Evolutionary conservation across 2,888 invertebrate genomes (phyloP).

Genomic region (Mayetiola destructor): DNA sequence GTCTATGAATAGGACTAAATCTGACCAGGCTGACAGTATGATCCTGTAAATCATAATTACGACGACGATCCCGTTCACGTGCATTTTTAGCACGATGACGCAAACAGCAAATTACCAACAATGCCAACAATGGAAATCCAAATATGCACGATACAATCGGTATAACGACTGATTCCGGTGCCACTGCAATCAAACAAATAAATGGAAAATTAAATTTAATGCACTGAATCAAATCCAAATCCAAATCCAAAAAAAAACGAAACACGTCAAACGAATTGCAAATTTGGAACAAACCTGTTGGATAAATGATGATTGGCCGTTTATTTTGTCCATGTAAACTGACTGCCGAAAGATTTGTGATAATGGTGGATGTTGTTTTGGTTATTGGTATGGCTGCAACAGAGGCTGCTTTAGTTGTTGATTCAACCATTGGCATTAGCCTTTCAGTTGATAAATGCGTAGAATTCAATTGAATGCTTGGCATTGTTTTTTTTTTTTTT

Average conservation of each 20-base stretch:
- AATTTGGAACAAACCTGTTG: conserved; percentile 13
- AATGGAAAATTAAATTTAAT: neutral
- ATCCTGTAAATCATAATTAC: conserved; percentile 68
- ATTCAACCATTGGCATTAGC: conserved; percentile 14
- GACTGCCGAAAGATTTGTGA: conserved; percentile 14
- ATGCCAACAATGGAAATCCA: conserved; percentile 72
- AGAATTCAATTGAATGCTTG: conserved; percentile 12
- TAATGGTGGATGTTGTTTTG: conserved; percentile 14
- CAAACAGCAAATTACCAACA: conserved; percentile 75
- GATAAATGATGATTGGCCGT: conserved; percentile 15
- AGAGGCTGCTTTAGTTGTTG: conserved; percentile 10
- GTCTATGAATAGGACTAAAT: conserved; percentile 54
- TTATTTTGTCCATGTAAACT: conserved; percentile 16
- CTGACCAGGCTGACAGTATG: conserved; percentile 71
- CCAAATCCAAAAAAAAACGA: neutral
- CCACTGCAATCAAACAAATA: conserved; percentile 44
- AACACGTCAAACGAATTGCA: neutral
- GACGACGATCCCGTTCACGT: conserved; percentile 62
- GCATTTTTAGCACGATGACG: conserved; percentile 70
- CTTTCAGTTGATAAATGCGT: conserved; percentile 14
- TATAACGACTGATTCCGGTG: conserved; percentile 75
- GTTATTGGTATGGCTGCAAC: conserved; percentile 12
- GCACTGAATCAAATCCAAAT: neutral
- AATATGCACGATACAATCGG: conserved; percentile 82
- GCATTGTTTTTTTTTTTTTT: neutral